Base-by-base conservation (phyloP, 2,888 invertebrate species). In the Sceliomorpha sp. region DNA sequence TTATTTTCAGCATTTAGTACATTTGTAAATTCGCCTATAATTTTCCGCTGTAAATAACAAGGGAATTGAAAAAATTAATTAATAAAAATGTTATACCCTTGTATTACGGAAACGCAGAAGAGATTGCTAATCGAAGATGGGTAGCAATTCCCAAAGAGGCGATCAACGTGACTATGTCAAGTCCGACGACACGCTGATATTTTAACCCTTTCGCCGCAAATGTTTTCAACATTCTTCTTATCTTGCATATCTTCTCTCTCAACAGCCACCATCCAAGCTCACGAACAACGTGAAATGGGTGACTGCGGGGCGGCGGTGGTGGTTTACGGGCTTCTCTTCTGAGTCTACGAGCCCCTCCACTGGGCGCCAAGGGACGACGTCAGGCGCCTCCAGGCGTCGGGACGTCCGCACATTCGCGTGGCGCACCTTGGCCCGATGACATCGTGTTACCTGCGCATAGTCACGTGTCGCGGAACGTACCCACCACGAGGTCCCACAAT, bases 361-460 rank as follows among this genome's bases (percentile, higher is more conserved):
- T 51, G 56, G 51, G 67, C 72, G 67, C 67, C 63, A 53, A 68
- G 63, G 62, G 58, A 69, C 59, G 67, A 67, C 69, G 64, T 45
- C 60, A 77, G 74, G 75, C 81, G 77, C 79, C 81, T 77, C 76
- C 75, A 74, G 78, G 79, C 80, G 81, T 80, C 78, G 80, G 75
- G 75, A 81, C 79, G 76, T 77, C 76, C 79, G 81, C 79, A 80
- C 86, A 87, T 83, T 87, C 86, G 84, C 81, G 86, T 81, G 83
- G 84, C 80, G 84, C 80, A 83, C 82, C 76, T 81, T 82, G 81
- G 76, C 81, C 79, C 79, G 85, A 78, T 75, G 78, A 79, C 84
- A 82, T 87, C 85, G 83, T 47, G 74, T 42, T 72, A 58, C 42
- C 31, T 63, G 64, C 73, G 73, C 60, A 59, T 24, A 58, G 62